These are phyloP conservation scores for Busseola fusca DNA, from an alignment of 2,888 invertebrate genomes.

Conservation along the genomic window DNA sequence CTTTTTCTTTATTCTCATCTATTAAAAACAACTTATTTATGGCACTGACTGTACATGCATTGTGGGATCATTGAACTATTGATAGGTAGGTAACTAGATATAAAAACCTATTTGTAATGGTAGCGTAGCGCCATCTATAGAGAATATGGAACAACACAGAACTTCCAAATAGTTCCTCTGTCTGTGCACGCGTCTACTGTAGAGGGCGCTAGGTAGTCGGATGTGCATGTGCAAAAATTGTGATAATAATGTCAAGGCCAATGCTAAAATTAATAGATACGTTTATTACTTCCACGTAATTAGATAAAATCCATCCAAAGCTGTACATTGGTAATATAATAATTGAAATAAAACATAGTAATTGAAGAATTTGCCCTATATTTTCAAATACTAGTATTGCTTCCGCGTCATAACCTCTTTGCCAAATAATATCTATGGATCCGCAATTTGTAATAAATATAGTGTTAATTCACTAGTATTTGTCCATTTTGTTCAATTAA, in stretches of 20 bases:
- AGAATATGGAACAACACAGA: constrained; percentile 44
- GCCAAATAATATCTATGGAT: constrained; percentile 67
- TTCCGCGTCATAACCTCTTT: constrained; percentile 81
- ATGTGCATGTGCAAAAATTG: constrained; percentile 80
- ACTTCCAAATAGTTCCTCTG: constrained; percentile 47
- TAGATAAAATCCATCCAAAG: constrained; percentile 27
- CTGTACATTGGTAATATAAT: constrained; percentile 17
- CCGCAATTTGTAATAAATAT: constrained; percentile 57
- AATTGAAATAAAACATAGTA: constrained; percentile 23
- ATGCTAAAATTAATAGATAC: constrained; percentile 67
- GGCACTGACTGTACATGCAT: constrained; percentile 59
- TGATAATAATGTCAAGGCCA: constrained; percentile 87
- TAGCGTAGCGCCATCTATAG: constrained; percentile 75
- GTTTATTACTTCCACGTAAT: constrained; percentile 37
- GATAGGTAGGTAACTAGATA: constrained; percentile 61
- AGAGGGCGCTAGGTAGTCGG: constrained; percentile 69
- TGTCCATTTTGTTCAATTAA: background rate
- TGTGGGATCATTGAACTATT: constrained; percentile 74
- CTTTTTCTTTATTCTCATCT: constrained; percentile 40
- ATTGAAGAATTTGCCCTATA: constrained; percentile 46
- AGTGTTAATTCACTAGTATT: constrained; percentile 17
- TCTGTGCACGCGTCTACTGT: constrained; percentile 41
- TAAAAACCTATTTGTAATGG: constrained; percentile 62
- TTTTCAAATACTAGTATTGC: constrained; percentile 61
- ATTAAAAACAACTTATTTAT: constrained; percentile 51